Base-by-base conservation (phyloP, 2,797 vertebrate genomes). In the Hirundo rustica region DNA sequence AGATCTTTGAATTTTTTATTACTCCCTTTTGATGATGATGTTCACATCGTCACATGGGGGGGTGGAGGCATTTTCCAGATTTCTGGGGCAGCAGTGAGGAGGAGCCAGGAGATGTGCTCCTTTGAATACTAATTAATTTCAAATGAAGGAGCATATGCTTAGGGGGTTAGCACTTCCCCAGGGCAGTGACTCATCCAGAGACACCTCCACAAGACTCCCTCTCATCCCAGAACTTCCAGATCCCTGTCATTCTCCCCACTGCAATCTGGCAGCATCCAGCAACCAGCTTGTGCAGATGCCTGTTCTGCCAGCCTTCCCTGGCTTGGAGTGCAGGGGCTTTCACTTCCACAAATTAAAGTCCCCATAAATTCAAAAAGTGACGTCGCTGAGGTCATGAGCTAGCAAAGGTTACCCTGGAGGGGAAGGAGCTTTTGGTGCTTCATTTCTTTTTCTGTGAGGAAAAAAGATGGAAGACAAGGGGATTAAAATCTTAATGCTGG, bases 1-100 rank as follows among this genome's bases (percentile, higher is more conserved):
- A 96, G 93, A 84, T 87, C 91, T 97, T 72, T 96, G 91, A 95
- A 86, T 96, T 88, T 96, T 96, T 91, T 73, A 67, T 81, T 57
- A 44, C 92, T 94, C 79, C 42, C 62, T 70, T 87, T 91, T 89
- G 87, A 90, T 95, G 88, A 76, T 81, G 94, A 58, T 85, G 85
- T 70, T 91, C 82, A 22, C 25, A 6, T 79, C 61, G 3, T 90
- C 88, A 73, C 74, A 4, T 74, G 78, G 76, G n/a, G n/a, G 75
- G 93, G 66, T 71, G 85, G 93, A 94, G 88, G 71, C 76, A 60
- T 32, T 85, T 93, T 94, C 87, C 81, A 91, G 67, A 47, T 94
- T 93, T 96, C 93, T 83, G 88, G 94, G 95, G 88, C 92, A 95
- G 81, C 2, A 18, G 38, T 45, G 92, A 95, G 88, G 96, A 92